Evolutionary conservation across 2,113 vertebrate genomes (phyloP).

Genomic region (Misgurnus mizolepis): DNA sequence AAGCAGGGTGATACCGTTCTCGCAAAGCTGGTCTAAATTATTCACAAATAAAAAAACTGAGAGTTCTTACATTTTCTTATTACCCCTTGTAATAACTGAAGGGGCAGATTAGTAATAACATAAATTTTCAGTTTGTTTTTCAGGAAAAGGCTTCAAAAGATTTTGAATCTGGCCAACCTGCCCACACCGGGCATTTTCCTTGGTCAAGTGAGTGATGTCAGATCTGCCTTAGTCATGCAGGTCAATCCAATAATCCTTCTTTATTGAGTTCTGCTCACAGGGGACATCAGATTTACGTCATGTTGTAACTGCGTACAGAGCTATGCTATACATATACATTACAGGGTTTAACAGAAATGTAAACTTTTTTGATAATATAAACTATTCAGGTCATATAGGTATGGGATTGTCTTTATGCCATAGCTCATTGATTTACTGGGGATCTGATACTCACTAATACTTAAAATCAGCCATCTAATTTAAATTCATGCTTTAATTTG

Average conservation of each 20-base stretch:
- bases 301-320: neutral
- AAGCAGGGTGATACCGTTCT: too few relatives aligned
- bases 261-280: conserved; percentile 25
- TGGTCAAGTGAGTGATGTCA: conserved; percentile 3
- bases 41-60: too few relatives aligned
- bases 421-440: too few relatives aligned
- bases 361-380: neutral
- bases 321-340: neutral
- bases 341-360: neutral
- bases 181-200: neutral
- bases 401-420: neutral
- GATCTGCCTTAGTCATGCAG: conserved; percentile 4
- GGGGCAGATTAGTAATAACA: too few relatives aligned
- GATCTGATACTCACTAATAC: too few relatives aligned
- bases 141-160: too few relatives aligned
- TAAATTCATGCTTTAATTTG: neutral
- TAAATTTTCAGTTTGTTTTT: too few relatives aligned
- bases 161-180: too few relatives aligned
- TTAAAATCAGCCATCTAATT: neutral
- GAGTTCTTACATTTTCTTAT: too few relatives aligned
- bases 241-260: conserved; percentile 23
- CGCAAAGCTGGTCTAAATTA: too few relatives aligned
- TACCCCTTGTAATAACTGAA: too few relatives aligned
- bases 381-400: neutral
- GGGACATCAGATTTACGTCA: neutral